Evolutionary conservation across 2,113 vertebrate genomes (phyloP).

Genomic region (Xerus inauris): DNA sequence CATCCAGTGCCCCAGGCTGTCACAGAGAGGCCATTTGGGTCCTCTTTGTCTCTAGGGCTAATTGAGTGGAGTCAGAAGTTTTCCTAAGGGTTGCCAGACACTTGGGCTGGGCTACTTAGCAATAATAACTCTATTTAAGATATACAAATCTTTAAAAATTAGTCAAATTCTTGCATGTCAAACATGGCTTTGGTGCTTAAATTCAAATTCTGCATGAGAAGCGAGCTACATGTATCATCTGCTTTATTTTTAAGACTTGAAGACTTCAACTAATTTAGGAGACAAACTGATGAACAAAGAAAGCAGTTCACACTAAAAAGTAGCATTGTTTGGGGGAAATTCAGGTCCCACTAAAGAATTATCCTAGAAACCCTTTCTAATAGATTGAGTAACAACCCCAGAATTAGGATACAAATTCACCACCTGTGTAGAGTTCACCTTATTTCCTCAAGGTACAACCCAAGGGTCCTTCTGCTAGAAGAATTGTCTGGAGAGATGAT

Average conservation of each 20-base stretch:
- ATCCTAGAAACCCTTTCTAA: neutral
- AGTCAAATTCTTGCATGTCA: neutral
- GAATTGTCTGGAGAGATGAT: neutral
- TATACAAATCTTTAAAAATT: neutral
- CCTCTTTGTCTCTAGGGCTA: neutral
- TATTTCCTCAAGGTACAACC: neutral
- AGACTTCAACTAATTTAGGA: neutral
- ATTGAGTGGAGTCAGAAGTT: neutral
- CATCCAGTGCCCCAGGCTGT: neutral
- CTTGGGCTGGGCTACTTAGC: neutral
- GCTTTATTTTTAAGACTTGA: neutral
- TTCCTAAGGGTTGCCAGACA: neutral
- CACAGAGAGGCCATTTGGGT: neutral
- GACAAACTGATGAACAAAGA: neutral
- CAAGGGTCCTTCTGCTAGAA: neutral
- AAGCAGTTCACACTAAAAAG: neutral
- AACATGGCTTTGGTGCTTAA: neutral
- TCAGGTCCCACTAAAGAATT: neutral
- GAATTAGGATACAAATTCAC: neutral
- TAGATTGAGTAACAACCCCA: neutral
- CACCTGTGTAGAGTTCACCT: neutral
- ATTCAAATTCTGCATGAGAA: neutral
- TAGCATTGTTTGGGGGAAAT: neutral
- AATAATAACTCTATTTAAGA: neutral
- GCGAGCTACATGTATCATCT: neutral